Conservation (phyloP, 2,888 invertebrate species). For the Schizotus pectinicornis region DNA sequence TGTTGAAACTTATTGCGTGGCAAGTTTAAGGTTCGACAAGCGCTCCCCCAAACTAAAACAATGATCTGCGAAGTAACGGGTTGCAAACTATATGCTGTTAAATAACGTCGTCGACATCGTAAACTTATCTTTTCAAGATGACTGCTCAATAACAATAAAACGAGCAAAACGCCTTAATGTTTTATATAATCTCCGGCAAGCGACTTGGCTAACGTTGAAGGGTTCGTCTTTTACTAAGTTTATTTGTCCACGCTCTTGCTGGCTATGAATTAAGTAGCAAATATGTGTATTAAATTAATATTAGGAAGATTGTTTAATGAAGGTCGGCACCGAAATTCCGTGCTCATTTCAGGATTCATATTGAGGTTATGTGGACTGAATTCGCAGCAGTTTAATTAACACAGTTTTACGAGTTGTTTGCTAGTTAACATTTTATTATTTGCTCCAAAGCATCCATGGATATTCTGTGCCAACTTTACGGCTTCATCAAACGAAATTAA, state of each 20-base stretch:
- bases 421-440: slow-evolving; percentile 23
- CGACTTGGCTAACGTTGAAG: no score
- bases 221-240: no score
- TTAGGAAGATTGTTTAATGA: no score
- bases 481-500: slow-evolving; percentile 19
- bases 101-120: slow-evolving; percentile 26
- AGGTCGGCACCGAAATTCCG: neutral
- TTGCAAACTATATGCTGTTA: neutral
- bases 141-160: slow-evolving; percentile 30
- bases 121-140: slow-evolving; percentile 30
- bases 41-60: no score
- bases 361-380: slow-evolving; percentile 22
- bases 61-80: no score
- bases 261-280: no score
- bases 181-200: no score
- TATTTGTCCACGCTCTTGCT: no score
- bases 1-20: no score
- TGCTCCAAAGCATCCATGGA: slow-evolving; percentile 15
- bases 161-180: no score
- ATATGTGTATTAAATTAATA: no score
- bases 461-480: slow-evolving; percentile 21
- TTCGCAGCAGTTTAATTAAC: slow-evolving; percentile 25
- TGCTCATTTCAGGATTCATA: slow-evolving; percentile 17
- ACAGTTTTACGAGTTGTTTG: slow-evolving; percentile 27
- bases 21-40: no score